Evolutionary conservation across 1,140 invertebrate genomes (phyloP), one percentile per base, ranked within the genome.

Genomic region (Psix sp.): DNA sequence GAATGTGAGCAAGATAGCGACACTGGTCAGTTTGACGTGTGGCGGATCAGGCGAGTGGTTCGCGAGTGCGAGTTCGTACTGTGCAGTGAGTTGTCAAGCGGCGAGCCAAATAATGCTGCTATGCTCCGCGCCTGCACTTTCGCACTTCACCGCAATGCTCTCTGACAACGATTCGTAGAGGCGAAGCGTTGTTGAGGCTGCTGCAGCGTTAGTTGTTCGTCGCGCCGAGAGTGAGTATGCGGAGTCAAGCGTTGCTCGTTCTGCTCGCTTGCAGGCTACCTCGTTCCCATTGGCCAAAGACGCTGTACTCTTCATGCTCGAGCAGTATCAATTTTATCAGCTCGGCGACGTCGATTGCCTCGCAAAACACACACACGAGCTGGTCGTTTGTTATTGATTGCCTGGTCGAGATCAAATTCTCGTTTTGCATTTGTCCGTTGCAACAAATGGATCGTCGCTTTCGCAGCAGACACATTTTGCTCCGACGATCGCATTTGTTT

Each of bases 61-160:
- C 49, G 36, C 49, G 15, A 42, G 38, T 38, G 16, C 49, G 35
- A 52, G 39, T 52, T 52, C 39, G n/a, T n/a, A n/a, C 49, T 52
- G 5, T 16, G 36, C 11, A 5, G 26, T 36, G 49, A 35, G 49
- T 52, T 18, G 49, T 42, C 24, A 16, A 17, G 13, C 24, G 42
- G 9, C 9, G 17, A 20, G 17, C 3, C 20, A 16, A 11, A 43
- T 26, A 5, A 51, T 51, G 46, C 33, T 31, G 43, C 15, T 26
- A 46, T 46, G 43, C 43, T 5, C 40, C 10, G 38, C n/a, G 10
- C 38, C 40, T n/a, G 38, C 17, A 40, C 10, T 20, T 17, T 29
- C 36, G 29, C 18, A 33, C 15, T 35, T 10, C 29, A n/a, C 13
- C 17, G 21, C n/a, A 5, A 48, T 51, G 46, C 36, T 51, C 24